Conservation (phyloP, 2,888 invertebrate genomes). For the Phengaris alcon region DNA sequence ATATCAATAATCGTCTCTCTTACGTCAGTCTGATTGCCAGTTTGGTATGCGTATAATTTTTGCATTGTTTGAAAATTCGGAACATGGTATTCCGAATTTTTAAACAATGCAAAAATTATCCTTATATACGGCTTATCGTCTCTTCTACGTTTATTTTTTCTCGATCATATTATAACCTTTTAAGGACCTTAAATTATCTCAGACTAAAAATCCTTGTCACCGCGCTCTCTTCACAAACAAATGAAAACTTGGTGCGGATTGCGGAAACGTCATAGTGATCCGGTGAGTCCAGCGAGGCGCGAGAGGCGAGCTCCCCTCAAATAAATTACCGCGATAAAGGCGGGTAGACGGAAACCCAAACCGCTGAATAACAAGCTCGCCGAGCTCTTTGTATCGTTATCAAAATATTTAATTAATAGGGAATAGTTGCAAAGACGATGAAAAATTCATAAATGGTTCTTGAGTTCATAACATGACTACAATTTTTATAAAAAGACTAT, state of each 20-base stretch:
- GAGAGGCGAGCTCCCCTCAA: neutral
- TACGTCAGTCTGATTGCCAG: no score
- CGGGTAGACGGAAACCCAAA: conserved; percentile 42
- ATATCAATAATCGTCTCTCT: no score
- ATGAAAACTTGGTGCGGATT: neutral
- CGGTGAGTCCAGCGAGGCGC: neutral
- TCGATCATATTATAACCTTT: neutral
- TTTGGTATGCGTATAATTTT: no score
- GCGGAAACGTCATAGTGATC: conserved; percentile 8
- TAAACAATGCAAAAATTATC: no score
- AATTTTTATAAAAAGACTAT: neutral
- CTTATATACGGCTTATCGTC: no score
- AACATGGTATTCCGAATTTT: no score
- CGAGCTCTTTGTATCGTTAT: neutral
- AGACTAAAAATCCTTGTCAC: neutral
- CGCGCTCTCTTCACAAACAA: neutral
- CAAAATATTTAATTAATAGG: conserved; percentile 1
- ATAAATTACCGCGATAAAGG: conserved; percentile 8
- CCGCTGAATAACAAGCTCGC: conserved; percentile 57
- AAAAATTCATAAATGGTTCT: neutral
- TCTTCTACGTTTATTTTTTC: neutral
- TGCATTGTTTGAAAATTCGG: no score
- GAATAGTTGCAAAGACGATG: neutral
- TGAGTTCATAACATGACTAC: neutral
- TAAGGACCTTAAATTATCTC: neutral